Conservation (phyloP, 2,888 invertebrate species). For the Nipponacmea schrenckii region DNA sequence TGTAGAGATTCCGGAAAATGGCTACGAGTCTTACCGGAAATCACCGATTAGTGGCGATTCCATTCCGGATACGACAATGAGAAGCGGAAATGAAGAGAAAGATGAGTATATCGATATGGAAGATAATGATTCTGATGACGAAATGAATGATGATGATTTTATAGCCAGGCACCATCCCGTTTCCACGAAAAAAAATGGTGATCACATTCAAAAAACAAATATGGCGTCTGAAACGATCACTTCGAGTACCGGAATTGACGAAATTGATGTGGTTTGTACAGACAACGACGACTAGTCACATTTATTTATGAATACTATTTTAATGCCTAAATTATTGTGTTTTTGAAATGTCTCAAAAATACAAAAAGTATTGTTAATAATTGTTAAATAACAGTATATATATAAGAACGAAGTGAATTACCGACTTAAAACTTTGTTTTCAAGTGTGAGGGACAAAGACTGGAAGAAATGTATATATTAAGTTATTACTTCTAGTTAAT, state of each 20-base stretch:
- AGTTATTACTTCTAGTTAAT: no score
- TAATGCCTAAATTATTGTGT: no score
- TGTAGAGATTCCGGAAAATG: slow-evolving; percentile 14
- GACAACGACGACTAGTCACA: no score
- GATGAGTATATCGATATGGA: slow-evolving; percentile 12
- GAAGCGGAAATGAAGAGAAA: slow-evolving; percentile 5
- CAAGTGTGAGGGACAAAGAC: no score
- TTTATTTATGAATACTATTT: no score
- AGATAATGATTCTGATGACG: slow-evolving; percentile 15
- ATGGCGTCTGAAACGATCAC: neutral
- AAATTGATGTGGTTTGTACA: neutral
- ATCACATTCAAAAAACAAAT: neutral
- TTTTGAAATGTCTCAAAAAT: no score
- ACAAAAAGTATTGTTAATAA: no score
- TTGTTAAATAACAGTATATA: no score
- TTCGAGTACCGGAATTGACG: neutral
- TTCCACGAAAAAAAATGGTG: neutral
- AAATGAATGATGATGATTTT: slow-evolving; percentile 14
- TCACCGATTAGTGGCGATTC: slow-evolving; percentile 16
- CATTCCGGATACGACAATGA: slow-evolving; percentile 30
- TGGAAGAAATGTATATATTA: no score
- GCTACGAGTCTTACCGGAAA: slow-evolving; percentile 7
- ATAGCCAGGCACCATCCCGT: neutral
- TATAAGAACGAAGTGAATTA: no score
- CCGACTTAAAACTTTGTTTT: no score